Conservation (phyloP, 2,113 vertebrate species). For the Antechinus flavipes region DNA sequence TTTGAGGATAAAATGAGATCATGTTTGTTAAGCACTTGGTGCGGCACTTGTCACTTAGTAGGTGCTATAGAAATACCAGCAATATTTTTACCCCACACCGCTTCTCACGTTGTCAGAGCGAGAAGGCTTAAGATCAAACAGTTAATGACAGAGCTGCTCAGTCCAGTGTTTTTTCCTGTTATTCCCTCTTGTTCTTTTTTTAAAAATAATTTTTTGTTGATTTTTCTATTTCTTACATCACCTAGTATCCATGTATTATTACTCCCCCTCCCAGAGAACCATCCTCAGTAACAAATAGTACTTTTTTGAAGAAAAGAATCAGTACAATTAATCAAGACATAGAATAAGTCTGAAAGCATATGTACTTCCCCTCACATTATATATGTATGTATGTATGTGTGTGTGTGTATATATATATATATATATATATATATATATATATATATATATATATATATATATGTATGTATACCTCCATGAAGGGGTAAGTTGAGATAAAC, state of each 20-base stretch:
- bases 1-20: not conserved
- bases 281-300: not conserved
- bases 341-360: not conserved
- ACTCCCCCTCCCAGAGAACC: not conserved
- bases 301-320: not conserved
- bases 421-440: too few species aligned
- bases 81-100: not conserved
- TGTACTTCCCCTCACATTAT: not conserved
- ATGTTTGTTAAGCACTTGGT: not conserved
- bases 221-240: not conserved
- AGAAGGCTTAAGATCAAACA: not conserved
- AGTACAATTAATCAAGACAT: not conserved
- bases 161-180: not conserved
- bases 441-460: too few species aligned
- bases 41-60: not conserved
- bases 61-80: not conserved
- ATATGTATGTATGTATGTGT: too few species aligned
- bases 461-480: not conserved
- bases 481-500: not conserved
- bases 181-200: not conserved
- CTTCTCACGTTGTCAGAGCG: not conserved
- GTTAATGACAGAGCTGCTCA: not conserved
- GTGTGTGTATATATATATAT: accelerated
- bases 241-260: not conserved
- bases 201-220: not conserved